Evolutionary conservation across 2,113 vertebrate species (phyloP).

Genomic region (Apteryx mantelli): DNA sequence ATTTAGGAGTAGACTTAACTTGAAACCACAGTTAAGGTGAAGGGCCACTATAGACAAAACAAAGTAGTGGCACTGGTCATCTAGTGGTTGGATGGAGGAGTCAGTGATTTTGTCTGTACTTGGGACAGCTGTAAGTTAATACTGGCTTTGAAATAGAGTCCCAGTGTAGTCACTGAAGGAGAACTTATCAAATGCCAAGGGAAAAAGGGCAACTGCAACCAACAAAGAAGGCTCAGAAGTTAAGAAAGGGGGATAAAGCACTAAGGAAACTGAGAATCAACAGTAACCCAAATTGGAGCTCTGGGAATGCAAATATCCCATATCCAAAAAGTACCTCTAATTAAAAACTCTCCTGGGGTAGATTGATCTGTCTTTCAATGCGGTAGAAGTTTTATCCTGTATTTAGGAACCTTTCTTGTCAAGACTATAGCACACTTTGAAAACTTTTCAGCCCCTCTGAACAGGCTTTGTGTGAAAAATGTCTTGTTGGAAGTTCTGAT

Average conservation of each 20-base stretch:
- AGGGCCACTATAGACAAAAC: neutral
- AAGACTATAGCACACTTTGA: fast-evolving
- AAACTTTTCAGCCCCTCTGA: neutral
- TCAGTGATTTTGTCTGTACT: neutral
- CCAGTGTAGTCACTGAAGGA: neutral
- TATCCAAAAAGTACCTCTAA: neutral
- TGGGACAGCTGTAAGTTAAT: neutral
- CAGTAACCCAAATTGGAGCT: neutral
- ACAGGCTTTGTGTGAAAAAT: neutral
- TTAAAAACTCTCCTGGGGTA: fast-evolving
- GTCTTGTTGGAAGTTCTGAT: neutral
- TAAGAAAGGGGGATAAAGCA: neutral
- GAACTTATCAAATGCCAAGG: neutral
- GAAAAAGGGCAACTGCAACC: neutral
- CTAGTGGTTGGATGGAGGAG: neutral
- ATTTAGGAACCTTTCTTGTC: neutral
- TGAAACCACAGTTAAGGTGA: neutral
- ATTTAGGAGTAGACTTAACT: neutral
- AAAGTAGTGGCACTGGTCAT: neutral
- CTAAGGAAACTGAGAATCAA: neutral
- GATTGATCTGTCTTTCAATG: neutral
- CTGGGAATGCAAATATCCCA: neutral
- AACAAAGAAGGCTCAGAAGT: neutral
- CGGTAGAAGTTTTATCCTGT: neutral
- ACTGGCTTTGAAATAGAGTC: neutral